These are phyloP conservation scores for Rafetus swinhoei DNA, from an alignment of 2,113 vertebrate genomes.

Conservation along the genomic window DNA sequence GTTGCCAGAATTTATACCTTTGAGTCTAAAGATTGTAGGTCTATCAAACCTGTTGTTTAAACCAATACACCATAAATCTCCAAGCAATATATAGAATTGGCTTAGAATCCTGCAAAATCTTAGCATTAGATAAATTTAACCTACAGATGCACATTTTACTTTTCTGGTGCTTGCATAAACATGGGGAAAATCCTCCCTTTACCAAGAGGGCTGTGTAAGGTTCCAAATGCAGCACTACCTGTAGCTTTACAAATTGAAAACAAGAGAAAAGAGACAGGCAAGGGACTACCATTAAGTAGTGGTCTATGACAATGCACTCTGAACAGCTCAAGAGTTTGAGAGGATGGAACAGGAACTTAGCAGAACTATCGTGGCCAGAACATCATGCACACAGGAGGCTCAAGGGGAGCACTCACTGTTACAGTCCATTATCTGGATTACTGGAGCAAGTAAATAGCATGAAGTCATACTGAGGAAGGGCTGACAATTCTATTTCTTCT, in stretches of 20 bases:
- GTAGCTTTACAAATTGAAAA: accelerated
- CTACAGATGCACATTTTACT: not conserved
- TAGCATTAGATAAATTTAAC: accelerated
- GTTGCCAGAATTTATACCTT: not conserved
- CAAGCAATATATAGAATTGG: not conserved
- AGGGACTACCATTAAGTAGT: not conserved
- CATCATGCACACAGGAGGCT: not conserved
- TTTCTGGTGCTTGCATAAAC: accelerated
- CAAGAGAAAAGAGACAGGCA: not conserved
- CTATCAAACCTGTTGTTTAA: not conserved
- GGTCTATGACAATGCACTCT: not conserved
- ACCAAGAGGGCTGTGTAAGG: not conserved
- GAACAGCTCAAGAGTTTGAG: not conserved
- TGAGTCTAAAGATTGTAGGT: not conserved
- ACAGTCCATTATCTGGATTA: not conserved
- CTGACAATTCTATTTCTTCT: not conserved
- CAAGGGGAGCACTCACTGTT: not conserved
- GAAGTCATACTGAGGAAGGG: not conserved
- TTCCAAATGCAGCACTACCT: not conserved
- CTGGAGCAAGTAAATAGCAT: not conserved
- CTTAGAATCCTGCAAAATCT: not conserved
- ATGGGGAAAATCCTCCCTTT: not conserved
- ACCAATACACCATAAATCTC: not conserved
- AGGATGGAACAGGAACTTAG: not conserved
- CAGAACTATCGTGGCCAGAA: not conserved